Base-by-base conservation (phyloP, 2,113 vertebrate genomes). In the Triplophysa siluroides region DNA sequence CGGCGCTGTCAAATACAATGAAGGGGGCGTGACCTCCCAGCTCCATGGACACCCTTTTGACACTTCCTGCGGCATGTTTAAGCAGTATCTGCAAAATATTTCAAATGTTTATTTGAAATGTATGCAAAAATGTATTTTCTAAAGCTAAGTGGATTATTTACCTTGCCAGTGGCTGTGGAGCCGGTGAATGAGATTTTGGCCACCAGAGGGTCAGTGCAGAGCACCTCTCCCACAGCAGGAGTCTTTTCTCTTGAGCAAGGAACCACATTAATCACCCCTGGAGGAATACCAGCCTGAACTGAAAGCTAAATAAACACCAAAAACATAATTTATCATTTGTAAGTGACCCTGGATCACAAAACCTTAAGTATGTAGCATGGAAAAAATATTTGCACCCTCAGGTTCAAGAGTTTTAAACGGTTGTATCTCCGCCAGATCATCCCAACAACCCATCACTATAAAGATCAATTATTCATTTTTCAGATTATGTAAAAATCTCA, bases 101-200 rank as follows among this genome's bases (percentile, higher is more conserved):
- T 23, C 21, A 24, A 21, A 45, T n/a, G 2, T 9, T 47, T 18
- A 45, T 63, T 60, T 23, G 16, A 47, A 21, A 45, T n/a, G 7
- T 9, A 23, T 45, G 11, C 11, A 45, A 45, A 45, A 45, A 12
- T 45, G 9, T 38, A 7, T 38, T 1, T 38, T 38, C 33, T 38
- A 4, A 38, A 3, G 33, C 33, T 38, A 38, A 6, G 33, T 38
- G 33, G 5, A 38, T 8, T 50, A 33, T 50, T 54, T 75, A 96
- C 98, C 95, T 99, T 99, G 73, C 98, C 98, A 0, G 96, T 99
- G 47, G 94, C 93, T 0, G 97, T 99, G 21, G 98, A 99, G 38
- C 98, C 98, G 0, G 98, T 99, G 86, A 99, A 99, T 87, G 97
- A 99, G 88, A 99, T 92, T 88, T 97, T 98, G 14, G 93, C 91